Evolutionary conservation across 2,113 vertebrate species (phyloP), one percentile per base, ranked within the genome.

Genomic region (Ictalurus furcatus): DNA sequence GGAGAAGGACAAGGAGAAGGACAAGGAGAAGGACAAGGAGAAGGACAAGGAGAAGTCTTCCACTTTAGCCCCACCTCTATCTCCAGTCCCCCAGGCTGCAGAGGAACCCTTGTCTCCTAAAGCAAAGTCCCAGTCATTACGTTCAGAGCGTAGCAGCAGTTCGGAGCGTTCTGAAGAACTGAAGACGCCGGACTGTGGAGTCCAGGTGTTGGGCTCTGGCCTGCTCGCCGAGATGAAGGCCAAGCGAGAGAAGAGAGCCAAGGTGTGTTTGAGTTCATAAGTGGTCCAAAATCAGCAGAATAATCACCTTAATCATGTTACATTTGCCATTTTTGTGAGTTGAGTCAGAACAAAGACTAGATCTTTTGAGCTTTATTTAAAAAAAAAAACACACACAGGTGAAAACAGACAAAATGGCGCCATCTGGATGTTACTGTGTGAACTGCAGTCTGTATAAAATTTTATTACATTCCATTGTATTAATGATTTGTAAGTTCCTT

Each of bases 151-250:
- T 93, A 96, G 96, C 93, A 96, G 96, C 89, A 96, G 94, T 76
- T 82, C 96, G 0, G 98, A 99, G 30, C 94, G 96, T 37, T 93
- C 94, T 0, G 98, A 99, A 85, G 98, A 99, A n/a, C 73, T 95
- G 54, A 97, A 96, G 92, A 97, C 97, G 0, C 97, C 97, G 0
- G 98, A 99, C 88, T 98, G 97, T 2, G 97, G 97, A 0, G 93
- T 99, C 84, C 98, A 98, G 92, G 96, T 98, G 93, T 99, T 99
- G 96, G 98, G 98, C 90, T 96, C 97, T 0, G 97, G 97, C 4
- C 95, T 99, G 40, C 94, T 99, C 8, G 98, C 98, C 0, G 98
- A 99, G 94, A 99, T 99, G 97, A 99, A 98, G 91, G 98, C 98
- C 92, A 99, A 99, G 92, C 98, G 99, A 80, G 98, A 98, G 93